These are phyloP conservation scores for Subanguina moxae DNA, from an alignment of 1,140 invertebrate genomes.

Conservation along the genomic window DNA sequence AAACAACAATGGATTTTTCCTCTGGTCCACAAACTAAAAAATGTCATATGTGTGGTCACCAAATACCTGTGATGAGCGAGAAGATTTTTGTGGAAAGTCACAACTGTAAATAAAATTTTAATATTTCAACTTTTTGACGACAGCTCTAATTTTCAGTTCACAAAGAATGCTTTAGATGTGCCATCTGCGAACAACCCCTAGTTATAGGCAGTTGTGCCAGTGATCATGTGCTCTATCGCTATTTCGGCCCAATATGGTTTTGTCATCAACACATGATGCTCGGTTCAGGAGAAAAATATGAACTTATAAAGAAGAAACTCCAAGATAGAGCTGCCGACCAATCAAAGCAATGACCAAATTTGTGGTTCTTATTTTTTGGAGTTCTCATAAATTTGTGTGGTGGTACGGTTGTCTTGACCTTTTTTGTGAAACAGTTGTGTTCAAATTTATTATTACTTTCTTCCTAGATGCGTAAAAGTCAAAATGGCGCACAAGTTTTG, in stretches of 20 bases:
- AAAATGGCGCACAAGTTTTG: too few relatives aligned
- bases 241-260: constrained; percentile 27
- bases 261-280: constrained; percentile 33
- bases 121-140: neutral
- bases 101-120: neutral
- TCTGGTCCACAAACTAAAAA: neutral
- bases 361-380: too few relatives aligned
- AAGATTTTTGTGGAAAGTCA: constrained; percentile 1
- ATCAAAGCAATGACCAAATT: too few relatives aligned
- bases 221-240: constrained; percentile 26
- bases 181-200: constrained; percentile 24
- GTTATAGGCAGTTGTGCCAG: constrained; percentile 16
- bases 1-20: constrained; percentile 12
- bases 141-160: constrained; percentile 10
- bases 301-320: constrained; percentile 27
- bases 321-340: neutral
- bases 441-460: too few relatives aligned
- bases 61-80: constrained; percentile 4
- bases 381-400: too few relatives aligned
- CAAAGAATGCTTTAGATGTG: constrained; percentile 31
- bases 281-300: constrained; percentile 27
- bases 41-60: constrained; percentile 5
- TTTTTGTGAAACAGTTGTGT: too few relatives aligned
- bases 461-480: too few relatives aligned
- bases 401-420: too few relatives aligned